Percentiles rank a stretch among this genome's conserved stretches.
phyloP scores from a whole-genome alignment of 92 coral and sea anemone genomes.

The Porites divaricata region DNA sequence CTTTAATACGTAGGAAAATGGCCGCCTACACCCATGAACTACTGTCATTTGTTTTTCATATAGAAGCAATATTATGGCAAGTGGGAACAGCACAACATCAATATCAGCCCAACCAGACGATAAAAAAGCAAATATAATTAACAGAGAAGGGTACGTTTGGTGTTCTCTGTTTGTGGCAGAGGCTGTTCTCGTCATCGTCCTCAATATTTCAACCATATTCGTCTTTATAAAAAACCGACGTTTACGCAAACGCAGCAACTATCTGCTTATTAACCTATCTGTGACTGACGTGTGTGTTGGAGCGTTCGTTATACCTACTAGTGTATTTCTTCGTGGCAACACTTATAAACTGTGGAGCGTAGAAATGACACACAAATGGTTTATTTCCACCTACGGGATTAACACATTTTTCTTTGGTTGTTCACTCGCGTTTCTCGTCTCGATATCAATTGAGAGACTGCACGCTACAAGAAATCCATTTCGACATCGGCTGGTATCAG shows the following conservation, averaged over 20 bases:
- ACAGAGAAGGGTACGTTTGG: slow-evolving; percentile 24
- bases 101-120: not conserved
- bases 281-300: slow-evolving; percentile 29
- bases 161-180: slow-evolving; percentile 20
- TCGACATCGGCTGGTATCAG: slow-evolving; percentile 10
- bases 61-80: not conserved
- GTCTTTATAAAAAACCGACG: slow-evolving; percentile 6
- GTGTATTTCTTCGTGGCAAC: slow-evolving; percentile 9
- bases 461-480: slow-evolving; percentile 30
- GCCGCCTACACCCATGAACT: not conserved
- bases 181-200: slow-evolving; percentile 6
- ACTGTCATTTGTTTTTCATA: not conserved
- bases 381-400: slow-evolving; percentile 7
- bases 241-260: slow-evolving; percentile 28
- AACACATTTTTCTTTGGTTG: slow-evolving; percentile 20
- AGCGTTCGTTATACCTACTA: slow-evolving; percentile 21
- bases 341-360: slow-evolving; percentile 25
- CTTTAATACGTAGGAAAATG: too few relatives aligned
- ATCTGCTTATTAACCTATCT: slow-evolving; percentile 32
- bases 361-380: not conserved
- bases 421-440: slow-evolving; percentile 22
- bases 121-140: not conserved
- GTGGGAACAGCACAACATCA: not conserved
- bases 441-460: slow-evolving; percentile 42
- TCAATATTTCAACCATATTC: slow-evolving; percentile 19